Evolutionary conservation across 37 sponge, comb jelly and placozoan species (phyloP).

Genomic region (Oscarella lobularis): DNA sequence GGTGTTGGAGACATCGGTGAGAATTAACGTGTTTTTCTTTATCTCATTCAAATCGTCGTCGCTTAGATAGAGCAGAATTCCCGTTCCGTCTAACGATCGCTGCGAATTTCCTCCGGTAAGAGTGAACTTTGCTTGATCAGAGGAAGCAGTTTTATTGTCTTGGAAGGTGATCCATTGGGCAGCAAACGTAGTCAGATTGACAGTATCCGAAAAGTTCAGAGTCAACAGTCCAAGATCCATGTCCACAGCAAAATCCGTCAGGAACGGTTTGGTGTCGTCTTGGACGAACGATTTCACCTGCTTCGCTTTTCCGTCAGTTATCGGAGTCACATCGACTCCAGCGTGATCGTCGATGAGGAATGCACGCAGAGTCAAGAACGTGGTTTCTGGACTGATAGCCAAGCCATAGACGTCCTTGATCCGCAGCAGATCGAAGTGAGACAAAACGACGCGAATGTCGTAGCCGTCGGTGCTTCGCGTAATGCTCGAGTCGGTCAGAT

Average conservation of each 20-base stretch:
- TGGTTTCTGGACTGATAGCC: constrained; percentile 32
- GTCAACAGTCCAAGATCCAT: constrained; percentile 40
- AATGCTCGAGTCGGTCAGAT: constrained; percentile 28
- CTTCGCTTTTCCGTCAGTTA: constrained; percentile 67
- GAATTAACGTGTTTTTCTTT: constrained; percentile 33
- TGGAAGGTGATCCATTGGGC: constrained; percentile 26
- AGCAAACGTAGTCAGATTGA: constrained; percentile 56
- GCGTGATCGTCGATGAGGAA: constrained; percentile 54
- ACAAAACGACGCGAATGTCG: constrained; percentile 33
- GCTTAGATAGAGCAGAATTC: constrained; percentile 10
- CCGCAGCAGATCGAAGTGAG: constrained; percentile 42
- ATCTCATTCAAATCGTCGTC: constrained; percentile 64
- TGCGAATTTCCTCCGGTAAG: constrained; percentile 5
- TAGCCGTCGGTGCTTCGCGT: constrained; percentile 52
- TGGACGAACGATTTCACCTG: constrained; percentile 34
- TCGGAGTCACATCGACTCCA: constrained; percentile 65
- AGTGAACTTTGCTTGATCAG: not conserved
- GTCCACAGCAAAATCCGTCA: constrained; percentile 55
- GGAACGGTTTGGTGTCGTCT: constrained; percentile 50
- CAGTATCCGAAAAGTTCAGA: constrained; percentile 51
- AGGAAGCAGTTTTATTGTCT: not conserved
- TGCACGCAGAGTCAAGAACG: constrained; percentile 45
- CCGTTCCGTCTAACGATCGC: not conserved
- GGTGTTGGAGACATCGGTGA: not conserved
- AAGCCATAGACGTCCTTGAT: constrained; percentile 50